phyloP scores from a whole-genome alignment of 2,888 invertebrate species.

The Pelosia muscerda region DNA sequence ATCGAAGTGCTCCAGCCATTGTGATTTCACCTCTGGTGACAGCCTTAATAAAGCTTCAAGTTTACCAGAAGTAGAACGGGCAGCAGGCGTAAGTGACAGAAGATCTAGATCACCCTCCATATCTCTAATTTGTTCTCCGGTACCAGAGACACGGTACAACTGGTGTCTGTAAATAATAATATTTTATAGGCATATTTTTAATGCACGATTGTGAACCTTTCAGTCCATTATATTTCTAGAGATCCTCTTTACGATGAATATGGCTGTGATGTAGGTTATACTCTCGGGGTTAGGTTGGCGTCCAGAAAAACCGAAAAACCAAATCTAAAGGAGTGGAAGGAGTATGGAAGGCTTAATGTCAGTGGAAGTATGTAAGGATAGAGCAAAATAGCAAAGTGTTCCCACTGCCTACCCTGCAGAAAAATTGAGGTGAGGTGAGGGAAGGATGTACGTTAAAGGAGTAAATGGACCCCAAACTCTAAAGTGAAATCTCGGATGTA shows the following conservation, averaged over 20 bases:
- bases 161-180: conserved; percentile 66
- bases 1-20: conserved; percentile 74
- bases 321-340: background rate
- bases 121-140: conserved; percentile 58
- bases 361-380: no score
- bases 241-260: background rate
- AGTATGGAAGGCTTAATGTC: no score
- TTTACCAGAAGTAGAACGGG: conserved; percentile 60
- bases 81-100: conserved; percentile 65
- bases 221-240: background rate
- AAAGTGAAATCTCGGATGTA: background rate
- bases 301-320: background rate
- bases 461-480: no score
- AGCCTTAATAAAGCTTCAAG: conserved; percentile 72
- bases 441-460: no score
- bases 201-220: background rate
- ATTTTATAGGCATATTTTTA: background rate
- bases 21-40: conserved; percentile 67
- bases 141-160: conserved; percentile 69
- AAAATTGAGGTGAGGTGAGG: no score
- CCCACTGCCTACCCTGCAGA: no score
- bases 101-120: conserved; percentile 70
- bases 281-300: background rate
- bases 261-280: background rate
- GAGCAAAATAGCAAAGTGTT: no score